These are phyloP conservation scores for Melanotaenia boesemani DNA, from an alignment of 2,797 vertebrate species.

Conservation along the genomic window DNA sequence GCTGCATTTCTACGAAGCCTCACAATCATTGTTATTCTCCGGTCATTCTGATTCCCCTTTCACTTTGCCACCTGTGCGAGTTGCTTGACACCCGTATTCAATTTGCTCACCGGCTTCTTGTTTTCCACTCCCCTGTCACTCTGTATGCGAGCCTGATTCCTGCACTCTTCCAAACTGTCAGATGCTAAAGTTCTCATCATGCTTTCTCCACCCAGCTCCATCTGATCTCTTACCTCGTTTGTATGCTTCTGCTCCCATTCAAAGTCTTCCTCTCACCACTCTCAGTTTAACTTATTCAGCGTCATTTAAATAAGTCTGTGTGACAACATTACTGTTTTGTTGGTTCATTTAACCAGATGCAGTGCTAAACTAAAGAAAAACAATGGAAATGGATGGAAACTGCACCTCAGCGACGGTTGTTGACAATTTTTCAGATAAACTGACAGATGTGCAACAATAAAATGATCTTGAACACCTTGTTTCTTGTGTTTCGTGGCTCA, in stretches of 20 bases:
- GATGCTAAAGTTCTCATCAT: not conserved
- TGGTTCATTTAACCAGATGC: too few species aligned
- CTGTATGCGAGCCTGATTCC: not conserved
- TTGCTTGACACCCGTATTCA: not conserved
- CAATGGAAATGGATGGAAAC: too few species aligned
- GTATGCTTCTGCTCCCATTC: not conserved
- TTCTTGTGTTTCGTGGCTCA: too few species aligned
- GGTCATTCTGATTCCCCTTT: not conserved
- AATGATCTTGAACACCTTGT: too few species aligned
- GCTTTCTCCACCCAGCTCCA: not conserved
- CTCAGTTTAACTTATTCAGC: too few species aligned
- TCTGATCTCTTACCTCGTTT: not conserved
- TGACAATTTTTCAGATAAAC: too few species aligned
- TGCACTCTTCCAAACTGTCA: not conserved
- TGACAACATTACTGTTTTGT: too few species aligned
- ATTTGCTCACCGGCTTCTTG: not conserved
- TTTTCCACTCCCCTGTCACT: not conserved
- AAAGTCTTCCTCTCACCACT: not conserved
- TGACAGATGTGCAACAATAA: too few species aligned
- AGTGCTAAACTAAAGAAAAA: too few species aligned
- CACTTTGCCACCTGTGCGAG: conserved; percentile 5
- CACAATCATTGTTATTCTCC: conserved; percentile 4
- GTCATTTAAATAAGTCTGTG: too few species aligned
- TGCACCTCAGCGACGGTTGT: too few species aligned
- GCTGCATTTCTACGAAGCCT: not conserved